Base-by-base conservation (phyloP, 2,888 invertebrate genomes). In the Cryptophagus acutangulus region DNA sequence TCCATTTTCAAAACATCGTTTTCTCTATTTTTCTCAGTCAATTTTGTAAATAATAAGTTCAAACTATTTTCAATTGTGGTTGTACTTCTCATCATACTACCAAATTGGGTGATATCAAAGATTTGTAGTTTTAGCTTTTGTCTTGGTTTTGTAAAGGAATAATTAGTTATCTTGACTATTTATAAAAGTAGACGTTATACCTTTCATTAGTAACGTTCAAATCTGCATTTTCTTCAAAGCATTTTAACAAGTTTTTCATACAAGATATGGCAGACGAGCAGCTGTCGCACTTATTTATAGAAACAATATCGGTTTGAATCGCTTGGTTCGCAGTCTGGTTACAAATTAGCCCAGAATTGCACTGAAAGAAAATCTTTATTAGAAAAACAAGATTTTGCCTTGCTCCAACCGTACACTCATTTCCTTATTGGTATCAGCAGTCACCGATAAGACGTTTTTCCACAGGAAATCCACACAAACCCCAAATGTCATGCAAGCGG, bases 41-140 rank as follows among this genome's bases (percentile, higher is more conserved):
- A 33, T 45, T 48, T 48, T 30, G 40, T 35, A n/a, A 38, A 41
- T 13, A 55, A 26, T 2, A 14, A 33, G n/a, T 45, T 45, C 12
- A 53, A 30, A 35, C 42, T 41, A 1, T 41, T 44, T 38, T 53
- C 51, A 16, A 56, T 40, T 2, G 43, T 38, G 2, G 46, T 41
- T n/a, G 56, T 50, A 3, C 49, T 49, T 42, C 49, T 49, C 13
- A 54, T 17, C 56, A 56, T 56, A 33, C 53, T 48, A 17, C 56
- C 56, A 33, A 56, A 56, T 14, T 56, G 56, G 3, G 56, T 56
- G 28, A 53, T 45, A 28, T 53, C 49, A 24, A 46, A 52, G 12
- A 52, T 44, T 31, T 45, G 45, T 9, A 41, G n/a, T 26, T 30
- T 28, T 10, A 25, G 12, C 17, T 16, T 9, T 4, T 17, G 15